A percentile compares a stretch with the other conserved stretches of the same genome.
phyloP scores from a whole-genome alignment of 2,888 invertebrate genomes.

The Helicoverpa assulta region DNA sequence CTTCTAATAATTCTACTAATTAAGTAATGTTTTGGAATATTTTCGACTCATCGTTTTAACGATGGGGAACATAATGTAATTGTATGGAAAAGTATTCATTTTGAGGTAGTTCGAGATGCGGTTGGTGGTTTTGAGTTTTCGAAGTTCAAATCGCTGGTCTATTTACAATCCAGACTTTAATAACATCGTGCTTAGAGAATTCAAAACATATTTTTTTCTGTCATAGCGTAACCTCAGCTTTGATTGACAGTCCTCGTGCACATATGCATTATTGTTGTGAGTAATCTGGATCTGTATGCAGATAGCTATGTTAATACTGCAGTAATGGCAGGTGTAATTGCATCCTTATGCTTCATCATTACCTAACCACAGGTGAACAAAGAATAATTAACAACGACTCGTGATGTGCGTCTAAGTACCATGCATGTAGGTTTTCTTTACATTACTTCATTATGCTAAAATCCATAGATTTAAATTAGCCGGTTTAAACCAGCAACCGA shows the following conservation, averaged over 20 bases:
- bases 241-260: slow-evolving; percentile 30
- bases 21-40: too few relatives aligned
- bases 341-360: slow-evolving; percentile 71
- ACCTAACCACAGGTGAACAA: slow-evolving; percentile 63
- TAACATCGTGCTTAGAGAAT: too few relatives aligned
- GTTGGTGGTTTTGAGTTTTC: too few relatives aligned
- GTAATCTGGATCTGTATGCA: slow-evolving; percentile 68
- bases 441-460: background rate
- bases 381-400: slow-evolving; percentile 52
- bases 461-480: too few relatives aligned
- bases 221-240: slow-evolving; percentile 21
- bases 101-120: too few relatives aligned
- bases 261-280: slow-evolving; percentile 41
- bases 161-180: too few relatives aligned
- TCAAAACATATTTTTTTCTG: slow-evolving; percentile 1
- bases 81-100: too few relatives aligned
- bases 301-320: slow-evolving; percentile 72
- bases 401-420: slow-evolving; percentile 33
- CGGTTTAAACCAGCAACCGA: too few relatives aligned
- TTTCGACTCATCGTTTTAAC: too few relatives aligned
- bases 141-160: too few relatives aligned
- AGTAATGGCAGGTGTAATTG: slow-evolving; percentile 70
- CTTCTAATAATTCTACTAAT: too few relatives aligned
- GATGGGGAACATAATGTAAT: too few relatives aligned
- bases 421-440: background rate